phyloP scores from a whole-genome alignment of 2,888 invertebrate genomes.

The Sarcophaga variegata region DNA sequence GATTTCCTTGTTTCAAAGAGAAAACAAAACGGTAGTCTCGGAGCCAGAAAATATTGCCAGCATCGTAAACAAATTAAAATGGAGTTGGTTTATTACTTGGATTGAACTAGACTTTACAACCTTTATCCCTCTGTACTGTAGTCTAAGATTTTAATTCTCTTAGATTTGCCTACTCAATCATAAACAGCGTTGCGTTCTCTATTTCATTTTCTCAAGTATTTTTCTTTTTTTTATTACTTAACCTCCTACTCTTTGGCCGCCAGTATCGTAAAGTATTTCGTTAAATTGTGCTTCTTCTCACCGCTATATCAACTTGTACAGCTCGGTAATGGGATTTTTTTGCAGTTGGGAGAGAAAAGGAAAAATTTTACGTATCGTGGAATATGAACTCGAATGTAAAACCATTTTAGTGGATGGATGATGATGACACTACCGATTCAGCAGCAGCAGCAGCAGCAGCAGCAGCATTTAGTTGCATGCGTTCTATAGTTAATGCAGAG shows the following conservation, averaged over 20 bases:
- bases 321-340: background rate
- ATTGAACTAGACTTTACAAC: no score
- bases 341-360: no score
- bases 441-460: background rate
- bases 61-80: no score
- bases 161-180: background rate
- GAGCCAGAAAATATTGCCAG: no score
- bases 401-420: no score
- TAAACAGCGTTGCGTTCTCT: background rate
- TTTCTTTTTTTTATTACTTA: background rate
- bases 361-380: no score
- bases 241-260: background rate
- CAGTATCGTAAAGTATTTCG: background rate
- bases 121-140: no score
- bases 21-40: no score
- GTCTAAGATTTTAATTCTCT: background rate
- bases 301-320: background rate
- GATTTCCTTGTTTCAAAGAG: no score
- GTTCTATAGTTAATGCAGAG: background rate
- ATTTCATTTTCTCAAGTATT: background rate
- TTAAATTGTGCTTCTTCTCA: background rate
- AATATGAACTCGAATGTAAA: no score
- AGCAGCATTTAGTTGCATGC: background rate
- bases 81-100: no score
- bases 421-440: no score